A percentile compares a stretch with the other conserved stretches of the same genome.
Conservation (phyloP, 2,113 vertebrate species). For the Garra rufa region DNA sequence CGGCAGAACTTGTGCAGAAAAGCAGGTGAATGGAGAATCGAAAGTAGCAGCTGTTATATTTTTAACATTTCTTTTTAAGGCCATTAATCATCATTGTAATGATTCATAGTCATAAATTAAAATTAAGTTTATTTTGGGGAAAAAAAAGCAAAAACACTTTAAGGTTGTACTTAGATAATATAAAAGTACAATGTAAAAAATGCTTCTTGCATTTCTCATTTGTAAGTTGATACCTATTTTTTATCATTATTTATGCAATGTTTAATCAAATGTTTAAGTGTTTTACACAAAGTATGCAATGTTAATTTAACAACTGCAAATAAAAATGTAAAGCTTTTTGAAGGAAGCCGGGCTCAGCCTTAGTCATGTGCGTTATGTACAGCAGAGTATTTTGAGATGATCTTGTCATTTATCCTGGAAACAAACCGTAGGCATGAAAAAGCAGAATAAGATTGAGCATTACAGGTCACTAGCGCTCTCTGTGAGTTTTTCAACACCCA, state of each 20-base stretch:
- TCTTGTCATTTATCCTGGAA: background rate
- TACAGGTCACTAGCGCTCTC: background rate
- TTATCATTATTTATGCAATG: too few species aligned
- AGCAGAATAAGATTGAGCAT: background rate
- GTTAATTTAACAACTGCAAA: background rate
- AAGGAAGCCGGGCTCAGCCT: background rate
- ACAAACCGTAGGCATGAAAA: background rate
- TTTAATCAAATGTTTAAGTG: too few species aligned
- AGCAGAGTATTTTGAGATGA: background rate
- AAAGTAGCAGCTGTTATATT: too few species aligned
- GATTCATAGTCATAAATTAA: background rate
- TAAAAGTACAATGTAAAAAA: too few species aligned
- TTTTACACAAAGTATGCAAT: too few species aligned
- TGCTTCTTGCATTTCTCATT: too few species aligned
- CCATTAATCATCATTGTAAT: background rate
- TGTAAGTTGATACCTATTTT: too few species aligned
- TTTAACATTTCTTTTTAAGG: background rate
- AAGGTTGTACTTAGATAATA: too few species aligned
- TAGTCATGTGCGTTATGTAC: background rate
- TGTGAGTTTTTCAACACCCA: background rate
- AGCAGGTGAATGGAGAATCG: background rate
- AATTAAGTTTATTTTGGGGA: background rate
- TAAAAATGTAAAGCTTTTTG: background rate
- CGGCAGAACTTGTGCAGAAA: background rate
- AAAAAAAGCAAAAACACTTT: background rate